phyloP scores from a whole-genome alignment of 2,113 vertebrate genomes.

The Podarcis cretensis region DNA sequence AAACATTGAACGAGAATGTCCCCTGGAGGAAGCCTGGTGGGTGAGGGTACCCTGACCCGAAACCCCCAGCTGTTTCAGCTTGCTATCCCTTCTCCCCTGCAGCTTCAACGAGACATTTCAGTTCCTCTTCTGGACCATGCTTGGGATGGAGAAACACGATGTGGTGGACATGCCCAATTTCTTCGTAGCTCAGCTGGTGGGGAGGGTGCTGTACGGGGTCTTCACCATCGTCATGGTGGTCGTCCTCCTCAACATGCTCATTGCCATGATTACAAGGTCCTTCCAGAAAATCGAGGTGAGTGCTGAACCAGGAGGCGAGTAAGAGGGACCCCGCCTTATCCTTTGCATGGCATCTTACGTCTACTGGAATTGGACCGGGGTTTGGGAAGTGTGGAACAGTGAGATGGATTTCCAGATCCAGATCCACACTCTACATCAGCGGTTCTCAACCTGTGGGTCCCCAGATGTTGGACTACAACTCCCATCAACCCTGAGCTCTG shows the following conservation, averaged over 20 bases:
- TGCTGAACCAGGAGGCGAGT: neutral
- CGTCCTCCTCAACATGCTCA: slow-evolving; percentile 91
- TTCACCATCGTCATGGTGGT: slow-evolving; percentile 91
- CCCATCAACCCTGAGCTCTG: no score
- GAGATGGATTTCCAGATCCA: no score
- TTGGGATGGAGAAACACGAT: slow-evolving; percentile 84
- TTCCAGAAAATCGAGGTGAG: slow-evolving; percentile 92
- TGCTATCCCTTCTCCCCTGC: neutral
- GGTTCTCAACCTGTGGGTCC: no score
- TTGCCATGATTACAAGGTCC: slow-evolving; percentile 94
- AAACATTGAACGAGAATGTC: no score
- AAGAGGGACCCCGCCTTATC: neutral
- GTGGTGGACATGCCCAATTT: slow-evolving; percentile 87
- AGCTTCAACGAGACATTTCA: slow-evolving; percentile 91
- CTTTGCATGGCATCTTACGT: neutral
- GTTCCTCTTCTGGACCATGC: slow-evolving; percentile 96
- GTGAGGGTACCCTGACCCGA: no score
- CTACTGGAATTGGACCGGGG: neutral
- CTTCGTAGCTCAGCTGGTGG: slow-evolving; percentile 83
- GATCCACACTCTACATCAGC: no score
- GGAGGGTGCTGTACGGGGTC: slow-evolving; percentile 85
- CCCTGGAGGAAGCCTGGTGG: no score
- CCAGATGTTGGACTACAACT: no score
- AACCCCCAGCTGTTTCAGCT: no score
- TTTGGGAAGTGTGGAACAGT: neutral